These are phyloP conservation scores for Ctenopoma kingsleyae DNA, from an alignment of 2,797 vertebrate species.

Conservation along the genomic window DNA sequence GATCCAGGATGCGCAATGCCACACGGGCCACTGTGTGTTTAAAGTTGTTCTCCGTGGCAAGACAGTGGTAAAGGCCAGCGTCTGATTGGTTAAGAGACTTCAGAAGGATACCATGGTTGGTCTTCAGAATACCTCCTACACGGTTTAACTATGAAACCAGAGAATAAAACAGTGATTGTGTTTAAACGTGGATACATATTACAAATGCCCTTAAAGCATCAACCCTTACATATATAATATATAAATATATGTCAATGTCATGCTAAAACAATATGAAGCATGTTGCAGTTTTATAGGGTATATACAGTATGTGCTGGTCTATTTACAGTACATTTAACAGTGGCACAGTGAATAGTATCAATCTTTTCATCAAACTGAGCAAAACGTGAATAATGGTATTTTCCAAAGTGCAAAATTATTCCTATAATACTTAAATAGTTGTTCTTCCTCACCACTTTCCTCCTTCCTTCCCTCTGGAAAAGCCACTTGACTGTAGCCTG, in stretches of 20 bases:
- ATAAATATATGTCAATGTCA: too few relatives aligned
- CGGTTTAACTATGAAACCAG: slow-evolving; percentile 79
- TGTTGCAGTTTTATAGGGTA: neutral
- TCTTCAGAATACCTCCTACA: slow-evolving; percentile 80
- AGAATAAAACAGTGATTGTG: neutral
- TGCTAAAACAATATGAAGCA: neutral
- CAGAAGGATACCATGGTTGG: slow-evolving; percentile 85
- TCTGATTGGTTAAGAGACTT: slow-evolving; percentile 85
- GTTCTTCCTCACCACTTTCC: slow-evolving; percentile 85
- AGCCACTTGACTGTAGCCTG: slow-evolving; percentile 90
- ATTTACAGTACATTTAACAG: too few relatives aligned
- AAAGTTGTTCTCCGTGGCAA: slow-evolving; percentile 88
- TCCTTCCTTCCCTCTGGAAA: slow-evolving; percentile 85
- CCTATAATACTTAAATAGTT: neutral
- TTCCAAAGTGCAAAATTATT: neutral
- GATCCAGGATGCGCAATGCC: slow-evolving; percentile 84
- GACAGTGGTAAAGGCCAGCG: slow-evolving; percentile 86
- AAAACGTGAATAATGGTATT: too few relatives aligned
- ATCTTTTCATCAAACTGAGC: too few relatives aligned
- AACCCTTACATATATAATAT: too few relatives aligned
- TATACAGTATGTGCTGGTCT: neutral
- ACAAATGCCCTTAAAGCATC: neutral
- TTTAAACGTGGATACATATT: neutral
- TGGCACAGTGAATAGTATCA: too few relatives aligned
- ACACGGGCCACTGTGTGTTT: slow-evolving; percentile 87